Evolutionary conservation across 2,888 invertebrate species (phyloP).

Genomic region (Girardia tigrina): DNA sequence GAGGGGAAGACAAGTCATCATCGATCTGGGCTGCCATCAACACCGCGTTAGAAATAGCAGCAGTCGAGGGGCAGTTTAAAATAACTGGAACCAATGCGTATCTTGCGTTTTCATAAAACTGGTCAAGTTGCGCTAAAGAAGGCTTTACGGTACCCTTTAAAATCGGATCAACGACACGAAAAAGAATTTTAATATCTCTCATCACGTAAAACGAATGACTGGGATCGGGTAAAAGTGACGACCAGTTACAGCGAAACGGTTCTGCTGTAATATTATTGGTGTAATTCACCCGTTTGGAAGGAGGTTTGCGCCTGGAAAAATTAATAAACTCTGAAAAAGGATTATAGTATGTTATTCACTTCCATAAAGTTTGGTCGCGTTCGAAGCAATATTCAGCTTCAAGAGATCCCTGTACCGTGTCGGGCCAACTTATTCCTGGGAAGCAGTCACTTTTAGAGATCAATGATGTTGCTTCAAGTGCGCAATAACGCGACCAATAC

Average conservation of each 20-base stretch:
- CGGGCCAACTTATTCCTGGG: neutral
- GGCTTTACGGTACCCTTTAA: neutral
- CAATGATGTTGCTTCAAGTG: neutral
- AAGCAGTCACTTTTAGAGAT: neutral
- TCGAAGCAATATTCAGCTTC: no score
- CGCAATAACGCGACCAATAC: neutral
- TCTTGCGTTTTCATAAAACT: neutral
- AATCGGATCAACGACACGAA: neutral
- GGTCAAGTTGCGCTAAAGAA: neutral
- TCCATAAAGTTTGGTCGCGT: no score
- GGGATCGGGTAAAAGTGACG: neutral
- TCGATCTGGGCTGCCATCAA: neutral
- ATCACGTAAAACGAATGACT: neutral
- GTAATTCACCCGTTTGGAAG: neutral
- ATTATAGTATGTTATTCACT: neutral
- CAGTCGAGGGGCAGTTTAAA: neutral
- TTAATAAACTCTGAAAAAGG: no score
- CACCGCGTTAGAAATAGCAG: neutral
- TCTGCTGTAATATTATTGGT: neutral
- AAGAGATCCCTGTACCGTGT: neutral
- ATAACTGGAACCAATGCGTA: neutral
- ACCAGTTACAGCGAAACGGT: neutral
- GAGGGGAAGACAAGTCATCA: neutral
- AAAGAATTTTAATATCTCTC: neutral
- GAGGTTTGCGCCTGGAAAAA: neutral